Conservation (phyloP, 2,113 vertebrate genomes). For the Tachysurus vachellii region DNA sequence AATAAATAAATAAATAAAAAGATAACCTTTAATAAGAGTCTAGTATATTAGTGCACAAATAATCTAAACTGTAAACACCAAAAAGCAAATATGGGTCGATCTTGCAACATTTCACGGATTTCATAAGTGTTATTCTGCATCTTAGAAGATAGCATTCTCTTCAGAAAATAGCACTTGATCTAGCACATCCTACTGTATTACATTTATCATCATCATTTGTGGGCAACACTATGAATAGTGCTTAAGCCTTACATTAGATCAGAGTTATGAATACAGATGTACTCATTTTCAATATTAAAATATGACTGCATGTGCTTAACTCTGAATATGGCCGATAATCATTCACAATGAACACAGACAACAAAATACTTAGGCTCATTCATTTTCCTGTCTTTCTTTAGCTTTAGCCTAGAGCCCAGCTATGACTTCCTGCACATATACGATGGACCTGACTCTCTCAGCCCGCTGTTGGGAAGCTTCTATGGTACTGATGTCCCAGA, state of each 20-base stretch:
- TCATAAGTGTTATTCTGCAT: neutral
- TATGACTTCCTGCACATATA: slow-evolving; percentile 98
- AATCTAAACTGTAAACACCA: neutral
- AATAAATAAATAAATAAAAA: neutral
- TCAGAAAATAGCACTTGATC: neutral
- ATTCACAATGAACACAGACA: neutral
- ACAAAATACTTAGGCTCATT: neutral
- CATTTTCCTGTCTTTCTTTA: slow-evolving; percentile 58
- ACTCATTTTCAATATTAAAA: neutral
- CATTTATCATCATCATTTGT: neutral
- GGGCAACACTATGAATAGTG: neutral
- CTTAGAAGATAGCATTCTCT: neutral
- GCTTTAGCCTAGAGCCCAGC: slow-evolving; percentile 95
- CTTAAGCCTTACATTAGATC: neutral
- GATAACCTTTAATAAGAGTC: neutral
- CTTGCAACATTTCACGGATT: neutral
- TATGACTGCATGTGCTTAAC: neutral
- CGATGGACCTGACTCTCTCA: slow-evolving; percentile 90
- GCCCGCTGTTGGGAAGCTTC: slow-evolving; percentile 92
- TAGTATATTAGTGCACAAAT: neutral
- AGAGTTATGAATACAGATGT: neutral
- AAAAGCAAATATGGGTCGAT: neutral
- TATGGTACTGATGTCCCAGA: slow-evolving; percentile 88
- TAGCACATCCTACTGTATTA: neutral
- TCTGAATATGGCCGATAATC: neutral